Evolutionary conservation across 2,113 vertebrate genomes (phyloP).

Genomic region (Vimba vimba): DNA sequence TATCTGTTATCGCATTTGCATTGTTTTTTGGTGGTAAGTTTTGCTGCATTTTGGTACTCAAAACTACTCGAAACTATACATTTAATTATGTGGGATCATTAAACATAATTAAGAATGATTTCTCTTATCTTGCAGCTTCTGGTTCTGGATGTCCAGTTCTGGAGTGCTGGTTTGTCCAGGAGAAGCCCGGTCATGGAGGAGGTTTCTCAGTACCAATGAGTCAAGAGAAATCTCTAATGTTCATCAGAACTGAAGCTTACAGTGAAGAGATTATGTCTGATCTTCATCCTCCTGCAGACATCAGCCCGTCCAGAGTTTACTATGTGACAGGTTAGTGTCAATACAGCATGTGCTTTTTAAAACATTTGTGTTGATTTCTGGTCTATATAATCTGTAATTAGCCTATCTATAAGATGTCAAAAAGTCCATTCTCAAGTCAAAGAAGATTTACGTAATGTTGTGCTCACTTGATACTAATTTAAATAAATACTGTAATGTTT

Average conservation of each 20-base stretch:
- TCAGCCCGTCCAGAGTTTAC: slow-evolving; percentile 64
- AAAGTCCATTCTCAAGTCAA: neutral
- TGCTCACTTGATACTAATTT: neutral
- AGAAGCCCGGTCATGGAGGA: slow-evolving; percentile 63
- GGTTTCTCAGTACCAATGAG: slow-evolving; percentile 66
- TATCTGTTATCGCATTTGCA: slow-evolving; percentile 54
- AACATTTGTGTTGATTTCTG: neutral
- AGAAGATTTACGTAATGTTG: neutral
- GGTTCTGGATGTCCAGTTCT: slow-evolving; percentile 66
- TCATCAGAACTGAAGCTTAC: slow-evolving; percentile 57
- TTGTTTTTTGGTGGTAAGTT: slow-evolving; percentile 61
- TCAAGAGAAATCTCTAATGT: slow-evolving; percentile 73
- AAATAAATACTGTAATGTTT: too few species aligned
- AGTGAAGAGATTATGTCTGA: neutral
- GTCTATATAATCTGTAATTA: neutral
- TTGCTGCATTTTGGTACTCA: neutral
- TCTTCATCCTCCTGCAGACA: slow-evolving; percentile 53
- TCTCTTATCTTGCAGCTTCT: slow-evolving; percentile 35
- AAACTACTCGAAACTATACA: too few species aligned
- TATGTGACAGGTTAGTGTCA: slow-evolving; percentile 66
- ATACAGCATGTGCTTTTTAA: neutral
- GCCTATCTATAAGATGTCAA: too few species aligned
- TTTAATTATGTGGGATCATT: too few species aligned
- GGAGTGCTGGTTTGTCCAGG: slow-evolving; percentile 80
- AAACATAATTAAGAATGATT: too few species aligned